Base-by-base conservation (phyloP, 2,113 vertebrate species). In the Fulmarus glacialis region DNA sequence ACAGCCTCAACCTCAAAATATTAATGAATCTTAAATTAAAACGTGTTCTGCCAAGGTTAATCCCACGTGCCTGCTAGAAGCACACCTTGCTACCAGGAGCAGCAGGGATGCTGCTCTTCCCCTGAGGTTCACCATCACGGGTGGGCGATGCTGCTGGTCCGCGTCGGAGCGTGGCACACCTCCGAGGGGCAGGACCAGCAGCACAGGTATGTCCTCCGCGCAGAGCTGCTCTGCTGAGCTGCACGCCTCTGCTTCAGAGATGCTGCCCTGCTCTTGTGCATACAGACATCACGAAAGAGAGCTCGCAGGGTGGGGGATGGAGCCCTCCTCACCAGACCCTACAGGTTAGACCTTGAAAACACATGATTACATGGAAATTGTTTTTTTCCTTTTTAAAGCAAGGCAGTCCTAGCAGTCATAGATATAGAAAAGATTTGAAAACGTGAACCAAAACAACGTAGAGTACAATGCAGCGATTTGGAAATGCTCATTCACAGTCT, bases 131-230 rank as follows among this genome's bases (percentile, higher is more conserved):
- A 19, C 7, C 26, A 4, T 23, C 26, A 43, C 0, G 0, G 10
- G 12, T 19, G 66, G 23, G 32, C 19, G 50, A 66, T 43, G 45
- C 53, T 87, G 77, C 79, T 34, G 32, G 42, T 32, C 38, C 0
- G 0, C 6, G 1, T 5, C 77, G 47, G 64, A 89, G 36, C 0
- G 0, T 9, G n/a, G n/a, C 24, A 15, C 19, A 58, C 19, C n/a
- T 50, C 58, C 0, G 2, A 77, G 32, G 13, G 9, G 40, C 75
- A 81, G 56, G 22, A 52, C 52, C 56, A 62, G 30, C 60, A 43
- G 59, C 59, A 48, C 42, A 17, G 18, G 5, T 3, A 2, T 1
- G 12, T 62, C 34, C 26, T 42, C 4, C 0, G 0, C 1, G 34
- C 30, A 38, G 24, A 50, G 43, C 52, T 68, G 71, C 67, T 26